Base-by-base conservation (phyloP, 2,113 vertebrate genomes). In the Copsychus sechellarum region DNA sequence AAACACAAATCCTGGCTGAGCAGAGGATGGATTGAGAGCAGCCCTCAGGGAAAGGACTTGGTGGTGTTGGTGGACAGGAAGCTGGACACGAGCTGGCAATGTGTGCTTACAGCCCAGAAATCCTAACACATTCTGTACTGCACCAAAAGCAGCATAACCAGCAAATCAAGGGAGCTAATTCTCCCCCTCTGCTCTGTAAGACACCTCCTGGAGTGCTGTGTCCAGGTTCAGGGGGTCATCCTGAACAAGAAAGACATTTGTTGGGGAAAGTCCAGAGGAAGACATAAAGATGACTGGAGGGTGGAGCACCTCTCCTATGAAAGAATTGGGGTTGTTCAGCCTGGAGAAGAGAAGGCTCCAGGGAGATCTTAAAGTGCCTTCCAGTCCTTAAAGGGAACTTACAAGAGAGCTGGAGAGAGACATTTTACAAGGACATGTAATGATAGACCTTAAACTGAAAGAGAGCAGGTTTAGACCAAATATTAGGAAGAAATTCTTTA, bases 81-180 rank as follows among this genome's bases (percentile, higher is more conserved):
- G n/a, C 25, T 42, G 70, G 25, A 54, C 17, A 8, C 42, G 47
- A 82, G 29, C 29, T 61, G 62, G 14, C n/a, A 82, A 15, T 34
- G 22, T 48, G 25, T 10, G 17, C 21, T 54, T 54, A 34, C 21
- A 61, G 70, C 25, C 34, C 54, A 61, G 70, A 61, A 76, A 74
- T n/a, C 15, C 33, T 21, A 21, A 29, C 12, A 11, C 16, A 29
- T 12, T 40, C 47, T 69, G 29, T 22, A 9, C 29, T 34, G 40
- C 62, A 66, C 16, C 26, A 58, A 73, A 81, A 82, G 21, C 71
- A 67, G 47, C 1, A 0, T 22, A n/a, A 26, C 14, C 47, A 60
- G 47, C 25, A 31, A 47, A 25, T 20, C 0, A 0, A 61, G 40
- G 13, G 24, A 61, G 11, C 16, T 23, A n/a, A 34, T 31, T 40